A percentile compares a stretch with the other conserved stretches of the same genome.
Conservation (phyloP, 2,888 invertebrate genomes). For the Acrocyrtus sp. region DNA sequence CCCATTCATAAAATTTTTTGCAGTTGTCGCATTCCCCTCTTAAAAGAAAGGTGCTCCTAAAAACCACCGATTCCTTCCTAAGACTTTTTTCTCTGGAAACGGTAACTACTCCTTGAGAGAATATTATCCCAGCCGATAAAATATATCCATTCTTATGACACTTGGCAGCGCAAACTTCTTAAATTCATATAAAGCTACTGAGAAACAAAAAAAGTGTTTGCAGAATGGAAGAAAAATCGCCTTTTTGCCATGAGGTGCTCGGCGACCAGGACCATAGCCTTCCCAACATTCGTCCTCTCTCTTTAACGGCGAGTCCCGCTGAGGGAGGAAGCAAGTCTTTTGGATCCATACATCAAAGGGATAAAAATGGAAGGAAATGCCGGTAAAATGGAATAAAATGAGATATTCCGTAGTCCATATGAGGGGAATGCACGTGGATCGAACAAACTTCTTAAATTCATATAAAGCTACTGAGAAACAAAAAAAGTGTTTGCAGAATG, state of each 20-base stretch:
- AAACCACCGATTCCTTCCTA: no score
- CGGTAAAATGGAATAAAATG: conserved; percentile 51
- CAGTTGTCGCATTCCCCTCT: not conserved
- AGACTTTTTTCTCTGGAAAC: no score
- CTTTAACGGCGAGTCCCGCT: no score
- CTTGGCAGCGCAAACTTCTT: conserved; percentile 41
- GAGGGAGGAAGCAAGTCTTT: no score
- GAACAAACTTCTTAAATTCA: not conserved
- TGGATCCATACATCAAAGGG: no score
- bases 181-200: conserved; percentile 28
- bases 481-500: no score
- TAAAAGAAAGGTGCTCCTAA: not conserved
- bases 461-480: conserved; percentile 10
- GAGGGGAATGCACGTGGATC: not conserved
- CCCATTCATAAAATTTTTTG: conserved; percentile 29
- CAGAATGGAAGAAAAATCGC: no score
- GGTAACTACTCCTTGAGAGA: not conserved
- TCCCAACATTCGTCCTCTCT: conserved; percentile 11
- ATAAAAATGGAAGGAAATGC: conserved; percentile 2
- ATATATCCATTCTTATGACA: conserved; percentile 35
- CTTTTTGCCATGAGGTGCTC: no score
- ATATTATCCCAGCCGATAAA: conserved; percentile 2
- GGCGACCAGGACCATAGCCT: no score
- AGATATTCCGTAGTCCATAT: conserved; percentile 45
- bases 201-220: conserved; percentile 13